phyloP scores from a whole-genome alignment of 1,140 invertebrate species.

The Sycophila sp. region DNA sequence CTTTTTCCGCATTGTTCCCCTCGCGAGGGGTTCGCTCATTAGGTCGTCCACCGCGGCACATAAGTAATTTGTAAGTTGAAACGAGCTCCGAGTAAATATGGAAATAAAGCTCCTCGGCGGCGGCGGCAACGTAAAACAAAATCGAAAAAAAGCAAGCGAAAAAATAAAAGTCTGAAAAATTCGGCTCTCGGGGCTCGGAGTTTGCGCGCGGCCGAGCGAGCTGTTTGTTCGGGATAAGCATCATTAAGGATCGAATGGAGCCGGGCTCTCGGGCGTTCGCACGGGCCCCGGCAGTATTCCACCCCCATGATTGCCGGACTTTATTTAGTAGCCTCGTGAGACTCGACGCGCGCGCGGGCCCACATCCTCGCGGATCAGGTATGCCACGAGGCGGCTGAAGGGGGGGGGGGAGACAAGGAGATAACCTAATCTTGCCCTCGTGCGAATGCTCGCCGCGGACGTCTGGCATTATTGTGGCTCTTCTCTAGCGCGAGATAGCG shows the following conservation, averaged over 20 bases:
- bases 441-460: conserved; percentile 17
- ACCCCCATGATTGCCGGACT: conserved; percentile 26
- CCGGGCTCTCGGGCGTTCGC: background rate
- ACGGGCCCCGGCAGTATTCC: background rate
- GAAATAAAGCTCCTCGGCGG: too few relatives aligned
- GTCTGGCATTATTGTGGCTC: conserved; percentile 13
- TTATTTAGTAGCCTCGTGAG: conserved; percentile 18
- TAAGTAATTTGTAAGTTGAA: conserved; percentile 28
- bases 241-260: conserved; percentile 5
- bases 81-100: background rate
- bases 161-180: background rate
- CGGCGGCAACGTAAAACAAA: too few relatives aligned
- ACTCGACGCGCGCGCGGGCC: background rate
- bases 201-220: background rate
- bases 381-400: background rate
- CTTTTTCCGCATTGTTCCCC: conserved; percentile 26
- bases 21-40: conserved; percentile 20
- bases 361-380: conserved; percentile 11
- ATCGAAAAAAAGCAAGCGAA: background rate
- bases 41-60: background rate
- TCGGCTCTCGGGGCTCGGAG: background rate
- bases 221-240: conserved; percentile 29
- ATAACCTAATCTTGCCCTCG: conserved; percentile 33
- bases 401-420: background rate
- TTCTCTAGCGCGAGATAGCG: conserved; percentile 24